Evolutionary conservation across 2,113 vertebrate species (phyloP), one percentile per base, ranked within the genome.

Genomic region (Indicator indicator): DNA sequence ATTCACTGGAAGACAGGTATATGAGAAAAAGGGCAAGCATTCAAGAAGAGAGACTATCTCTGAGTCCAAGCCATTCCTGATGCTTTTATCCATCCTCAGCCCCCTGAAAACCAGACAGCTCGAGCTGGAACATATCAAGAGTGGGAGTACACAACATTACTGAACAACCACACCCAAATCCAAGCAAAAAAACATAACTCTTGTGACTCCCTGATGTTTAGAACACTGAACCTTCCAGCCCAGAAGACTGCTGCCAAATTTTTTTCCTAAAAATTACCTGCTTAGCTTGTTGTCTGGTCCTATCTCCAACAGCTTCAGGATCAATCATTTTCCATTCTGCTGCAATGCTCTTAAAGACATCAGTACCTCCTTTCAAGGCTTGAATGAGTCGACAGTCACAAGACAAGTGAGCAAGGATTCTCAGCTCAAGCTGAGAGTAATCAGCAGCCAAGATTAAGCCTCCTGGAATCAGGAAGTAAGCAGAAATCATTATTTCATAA

Each of bases 341-440:
- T 50, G 99, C 99, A 18, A 99, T 99, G 96, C 98, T 99, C 93
- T 97, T 98, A 87, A 99, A 99, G 82, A 99, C 99, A 73, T 99
- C 99, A 5, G 98, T 95, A 48, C 98, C 99, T 19, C 96, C 82
- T 12, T 99, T 99, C 72, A 99, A 96, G 46, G 98, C 98, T 95
- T 99, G 97, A 65, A 99, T 97, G 70, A 99, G 99, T 33, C 97
- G 98, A 54, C 54, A 81, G 84, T 99, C 99, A 0, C 94, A 67
- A 77, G 99, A 99, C 55, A 99, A 98, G 91, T 99, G 99, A 96
- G 99, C 99, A 94, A 99, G 97, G 89, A 99, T 98, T 78, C 99
- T 98, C 94, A 99, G 92, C 94, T 99, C 99, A 74, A 99, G 97
- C 96, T 99, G 99, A 90, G 98, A 99, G 85, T 99, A 99, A 97